Evolutionary conservation across 2,797 vertebrate genomes (phyloP), one percentile per base, ranked within the genome.

Genomic region (Ctenosaura bakeri): DNA sequence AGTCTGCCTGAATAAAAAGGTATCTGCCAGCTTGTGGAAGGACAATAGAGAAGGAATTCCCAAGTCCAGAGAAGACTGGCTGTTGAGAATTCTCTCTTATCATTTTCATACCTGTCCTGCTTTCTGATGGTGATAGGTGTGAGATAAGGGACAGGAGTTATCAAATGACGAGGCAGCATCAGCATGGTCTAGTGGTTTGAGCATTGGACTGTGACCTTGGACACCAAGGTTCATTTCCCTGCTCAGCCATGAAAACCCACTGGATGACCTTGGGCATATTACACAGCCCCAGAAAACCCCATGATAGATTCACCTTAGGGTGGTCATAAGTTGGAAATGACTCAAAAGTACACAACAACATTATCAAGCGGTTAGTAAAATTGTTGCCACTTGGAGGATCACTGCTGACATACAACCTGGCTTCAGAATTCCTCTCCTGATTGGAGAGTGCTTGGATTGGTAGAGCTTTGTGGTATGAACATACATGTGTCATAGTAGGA

Each of bases 401-500:
- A 78, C 13, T 38, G 46, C 22, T 85, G 38, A 32, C 13, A 35
- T 52, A 71, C 66, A 69, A 10, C 29, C 29, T 32, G 29, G 66
- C 9, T 32, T 69, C 29, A 69, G 66, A 69, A 13, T 12, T 69
- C 26, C 66, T 24, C 0, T 1, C 76, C 0, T 0, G 71, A 62
- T 62, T n/a, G 79, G 62, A 50, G 54, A 69, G 38, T 88, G 91
- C 91, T 88, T 66, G 26, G 91, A 54, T 50, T 0, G 7, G 20
- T 91, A 92, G 87, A 89, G 86, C 69, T 20, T 1, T 88, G 91
- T 87, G 87, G 91, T 89, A 64, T 50, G 32, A 93, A 62, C 83
- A 82, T 85, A 90, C 79, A 82, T 91, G 90, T 91, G 87, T 91
- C 91, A 86, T 73, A 93, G 89, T 83, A 93, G 94, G 90, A 88